Evolutionary conservation across 2,113 vertebrate species (phyloP).

Genomic region (Eulemur rufifrons): DNA sequence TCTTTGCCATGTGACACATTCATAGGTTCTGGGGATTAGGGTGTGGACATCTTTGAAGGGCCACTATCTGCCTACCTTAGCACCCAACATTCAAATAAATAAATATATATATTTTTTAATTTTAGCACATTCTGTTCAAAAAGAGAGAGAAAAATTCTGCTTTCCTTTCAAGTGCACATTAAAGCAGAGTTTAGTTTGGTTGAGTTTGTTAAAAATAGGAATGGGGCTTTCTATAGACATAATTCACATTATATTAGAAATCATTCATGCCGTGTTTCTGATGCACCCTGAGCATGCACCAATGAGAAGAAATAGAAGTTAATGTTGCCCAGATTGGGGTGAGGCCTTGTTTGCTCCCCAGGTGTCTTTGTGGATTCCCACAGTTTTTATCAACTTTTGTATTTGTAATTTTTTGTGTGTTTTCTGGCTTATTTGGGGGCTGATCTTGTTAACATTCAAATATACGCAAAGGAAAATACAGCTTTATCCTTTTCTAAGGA

Average conservation of each 20-base stretch:
- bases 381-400: not conserved
- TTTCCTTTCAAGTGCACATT: not conserved
- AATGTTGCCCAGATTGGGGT: too few species aligned
- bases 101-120: not conserved
- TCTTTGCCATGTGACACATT: not conserved
- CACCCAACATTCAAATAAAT: not conserved
- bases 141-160: not conserved
- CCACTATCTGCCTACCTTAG: not conserved
- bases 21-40: not conserved
- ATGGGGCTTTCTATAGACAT: not conserved
- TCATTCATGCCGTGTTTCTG: rapidly evolving
- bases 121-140: not conserved
- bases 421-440: not conserved
- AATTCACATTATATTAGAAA: not conserved
- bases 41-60: rapidly evolving
- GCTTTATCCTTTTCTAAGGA: not conserved
- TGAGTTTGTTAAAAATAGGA: not conserved
- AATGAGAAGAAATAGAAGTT: not conserved
- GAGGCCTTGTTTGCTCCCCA: not conserved
- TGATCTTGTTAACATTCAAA: not conserved
- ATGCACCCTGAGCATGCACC: rapidly evolving
- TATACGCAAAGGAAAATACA: not conserved
- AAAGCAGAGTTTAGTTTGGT: not conserved
- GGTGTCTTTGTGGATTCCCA: not conserved
- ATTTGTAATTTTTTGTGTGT: not conserved